A percentile compares a stretch with the other conserved stretches of the same genome.
Conservation (phyloP, 64 coral and sea anemone genomes). For the Catalaphyllia jardinei region DNA sequence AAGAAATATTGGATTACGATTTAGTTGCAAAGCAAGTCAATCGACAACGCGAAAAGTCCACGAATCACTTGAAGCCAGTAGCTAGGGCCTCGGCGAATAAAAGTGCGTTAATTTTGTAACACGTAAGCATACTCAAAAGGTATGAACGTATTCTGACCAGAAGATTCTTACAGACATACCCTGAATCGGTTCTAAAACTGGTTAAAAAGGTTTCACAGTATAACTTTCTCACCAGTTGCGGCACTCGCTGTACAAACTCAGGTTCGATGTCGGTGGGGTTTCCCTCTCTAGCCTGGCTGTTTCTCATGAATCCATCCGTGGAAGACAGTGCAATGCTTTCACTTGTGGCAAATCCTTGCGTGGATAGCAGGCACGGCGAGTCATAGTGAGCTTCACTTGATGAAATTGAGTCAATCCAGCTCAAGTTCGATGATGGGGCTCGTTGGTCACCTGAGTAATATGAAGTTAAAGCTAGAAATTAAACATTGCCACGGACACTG, state of each 20-base stretch:
- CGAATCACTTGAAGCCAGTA: too few species aligned
- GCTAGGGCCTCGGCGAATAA: too few species aligned
- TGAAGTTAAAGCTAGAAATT: neutral
- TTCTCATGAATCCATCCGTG: neutral
- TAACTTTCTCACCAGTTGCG: constrained; percentile 20
- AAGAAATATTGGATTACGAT: neutral
- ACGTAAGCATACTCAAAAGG: too few species aligned
- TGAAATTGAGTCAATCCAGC: constrained; percentile 11
- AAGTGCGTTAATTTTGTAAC: too few species aligned
- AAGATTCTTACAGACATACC: too few species aligned
- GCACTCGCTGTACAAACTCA: constrained; percentile 13
- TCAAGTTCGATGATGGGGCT: neutral
- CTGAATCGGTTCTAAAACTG: too few species aligned
- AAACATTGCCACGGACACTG: too few species aligned
- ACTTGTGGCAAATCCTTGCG: constrained; percentile 12
- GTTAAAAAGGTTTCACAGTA: too few species aligned
- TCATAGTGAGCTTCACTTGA: neutral
- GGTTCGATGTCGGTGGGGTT: neutral
- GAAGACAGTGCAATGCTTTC: constrained; percentile 33
- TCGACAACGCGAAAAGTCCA: too few species aligned
- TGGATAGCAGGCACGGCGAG: neutral
- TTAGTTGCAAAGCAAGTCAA: too few species aligned
- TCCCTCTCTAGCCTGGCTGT: neutral
- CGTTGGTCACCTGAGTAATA: neutral
- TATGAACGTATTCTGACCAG: too few species aligned